Evolutionary conservation across 1,140 invertebrate genomes (phyloP).

Genomic region (Drosophila repletoides): DNA sequence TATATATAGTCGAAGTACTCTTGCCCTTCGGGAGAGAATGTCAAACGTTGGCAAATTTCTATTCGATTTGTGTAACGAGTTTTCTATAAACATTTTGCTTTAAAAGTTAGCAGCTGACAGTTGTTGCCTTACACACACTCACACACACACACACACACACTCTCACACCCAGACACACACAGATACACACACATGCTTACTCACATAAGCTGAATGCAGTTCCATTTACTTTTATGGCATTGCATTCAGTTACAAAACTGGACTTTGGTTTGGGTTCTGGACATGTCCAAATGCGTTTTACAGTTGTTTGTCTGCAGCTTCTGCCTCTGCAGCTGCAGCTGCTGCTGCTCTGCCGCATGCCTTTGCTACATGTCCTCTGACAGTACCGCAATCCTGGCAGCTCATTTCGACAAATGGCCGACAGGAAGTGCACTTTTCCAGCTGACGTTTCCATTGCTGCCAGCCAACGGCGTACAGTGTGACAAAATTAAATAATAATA

Average conservation of each 20-base stretch:
- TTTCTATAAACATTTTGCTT: conserved; percentile 80
- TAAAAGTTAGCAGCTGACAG: conserved; percentile 75
- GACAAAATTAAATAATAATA: too few relatives aligned
- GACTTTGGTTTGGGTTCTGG: conserved; percentile 33
- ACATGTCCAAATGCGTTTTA: conserved; percentile 75
- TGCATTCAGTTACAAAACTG: conserved; percentile 31
- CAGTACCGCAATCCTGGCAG: conserved; percentile 72
- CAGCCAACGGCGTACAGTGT: neutral
- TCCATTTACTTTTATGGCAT: conserved; percentile 77
- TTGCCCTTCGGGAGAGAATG: conserved; percentile 32
- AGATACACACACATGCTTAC: conserved; percentile 25
- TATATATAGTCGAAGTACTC: neutral
- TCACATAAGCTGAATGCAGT: too few relatives aligned
- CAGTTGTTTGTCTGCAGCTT: conserved; percentile 65
- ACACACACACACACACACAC: conserved; percentile 8
- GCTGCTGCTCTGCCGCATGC: conserved; percentile 13
- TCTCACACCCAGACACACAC: neutral
- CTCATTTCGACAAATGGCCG: conserved; percentile 77
- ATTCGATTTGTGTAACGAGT: conserved; percentile 79
- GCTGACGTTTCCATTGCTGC: conserved; percentile 25
- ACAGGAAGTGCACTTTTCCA: conserved; percentile 58
- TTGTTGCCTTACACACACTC: conserved; percentile 21
- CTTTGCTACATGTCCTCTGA: conserved; percentile 53
- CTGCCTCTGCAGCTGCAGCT: conserved; percentile 10
- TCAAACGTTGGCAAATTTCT: conserved; percentile 63